Conservation (phyloP, 92 coral and sea anemone species). For the Desmophyllum pertusum region DNA sequence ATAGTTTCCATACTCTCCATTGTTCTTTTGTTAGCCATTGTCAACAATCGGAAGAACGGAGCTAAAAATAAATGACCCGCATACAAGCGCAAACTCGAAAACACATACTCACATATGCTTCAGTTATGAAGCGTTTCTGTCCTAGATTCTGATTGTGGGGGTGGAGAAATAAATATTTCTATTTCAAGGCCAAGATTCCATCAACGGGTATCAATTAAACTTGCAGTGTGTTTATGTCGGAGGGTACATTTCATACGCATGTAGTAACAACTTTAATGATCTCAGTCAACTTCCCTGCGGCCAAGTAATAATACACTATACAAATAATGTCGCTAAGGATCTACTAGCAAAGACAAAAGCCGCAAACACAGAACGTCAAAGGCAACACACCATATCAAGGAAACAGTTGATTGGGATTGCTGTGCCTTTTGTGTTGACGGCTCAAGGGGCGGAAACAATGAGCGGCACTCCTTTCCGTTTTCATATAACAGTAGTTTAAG, state of each 20-base stretch:
- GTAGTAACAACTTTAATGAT: constrained; percentile 11
- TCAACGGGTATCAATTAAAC: constrained; percentile 1
- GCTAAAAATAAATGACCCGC: constrained; percentile 40
- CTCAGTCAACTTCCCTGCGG: constrained; percentile 38
- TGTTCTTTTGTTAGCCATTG: constrained; percentile 52
- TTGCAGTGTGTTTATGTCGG: background rate
- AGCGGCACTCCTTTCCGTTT: constrained; percentile 25
- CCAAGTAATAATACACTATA: constrained; percentile 35
- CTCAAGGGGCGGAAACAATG: constrained; percentile 22
- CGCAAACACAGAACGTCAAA: constrained; percentile 33
- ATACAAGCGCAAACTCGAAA: constrained; percentile 25
- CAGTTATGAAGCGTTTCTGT: constrained; percentile 19
- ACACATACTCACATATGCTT: constrained; percentile 33
- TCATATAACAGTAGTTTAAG: constrained; percentile 2
- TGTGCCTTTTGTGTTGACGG: constrained; percentile 21
- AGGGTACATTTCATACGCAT: constrained; percentile 15
- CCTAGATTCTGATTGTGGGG: constrained; percentile 29
- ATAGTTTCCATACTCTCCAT: constrained; percentile 31
- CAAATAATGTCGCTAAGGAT: constrained; percentile 32
- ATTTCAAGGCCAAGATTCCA: constrained; percentile 15
- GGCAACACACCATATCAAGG: background rate
- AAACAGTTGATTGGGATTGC: constrained; percentile 19
- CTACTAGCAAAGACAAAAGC: constrained; percentile 32
- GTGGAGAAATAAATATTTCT: constrained; percentile 44
- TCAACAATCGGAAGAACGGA: constrained; percentile 25